Evolutionary conservation across 2,113 vertebrate species (phyloP).

Genomic region (Cephalopholis sonnerati): DNA sequence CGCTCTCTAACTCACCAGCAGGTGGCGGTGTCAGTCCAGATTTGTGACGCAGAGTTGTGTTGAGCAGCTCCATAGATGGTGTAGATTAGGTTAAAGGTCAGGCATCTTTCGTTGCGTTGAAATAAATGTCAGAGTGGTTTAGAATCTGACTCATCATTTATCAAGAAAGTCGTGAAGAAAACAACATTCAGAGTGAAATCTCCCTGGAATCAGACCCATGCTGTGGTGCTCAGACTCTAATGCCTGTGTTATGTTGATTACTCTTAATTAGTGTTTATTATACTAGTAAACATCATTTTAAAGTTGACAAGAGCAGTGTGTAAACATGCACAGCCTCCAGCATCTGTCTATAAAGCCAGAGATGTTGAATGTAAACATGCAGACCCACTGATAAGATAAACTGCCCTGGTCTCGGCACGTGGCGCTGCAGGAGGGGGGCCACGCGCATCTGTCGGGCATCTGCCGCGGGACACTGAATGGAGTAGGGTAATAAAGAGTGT

Average conservation of each 20-base stretch:
- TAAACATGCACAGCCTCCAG: constrained; percentile 9
- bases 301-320: constrained; percentile 11
- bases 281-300: background rate
- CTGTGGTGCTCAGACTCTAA: background rate
- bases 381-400: constrained; percentile 41
- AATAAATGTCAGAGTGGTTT: constrained; percentile 45
- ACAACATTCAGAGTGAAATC: background rate
- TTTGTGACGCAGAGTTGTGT: background rate
- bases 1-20: constrained; percentile 35
- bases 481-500: constrained; percentile 31
- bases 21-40: constrained; percentile 37
- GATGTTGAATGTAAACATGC: constrained; percentile 48
- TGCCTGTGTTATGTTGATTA: fast-evolving
- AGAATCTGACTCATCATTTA: constrained; percentile 28
- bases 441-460: constrained; percentile 70
- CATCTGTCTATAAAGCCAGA: constrained; percentile 3
- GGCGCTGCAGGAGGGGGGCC: constrained; percentile 19
- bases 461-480: constrained; percentile 38
- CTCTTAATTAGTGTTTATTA: background rate
- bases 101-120: constrained; percentile 5
- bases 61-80: background rate
- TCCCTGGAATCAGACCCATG: background rate
- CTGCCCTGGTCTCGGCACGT: constrained; percentile 32
- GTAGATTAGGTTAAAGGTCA: constrained; percentile 47
- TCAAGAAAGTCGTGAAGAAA: background rate